These are phyloP conservation scores for Asobara japonica DNA, from an alignment of 1,140 invertebrate genomes.

Conservation along the genomic window DNA sequence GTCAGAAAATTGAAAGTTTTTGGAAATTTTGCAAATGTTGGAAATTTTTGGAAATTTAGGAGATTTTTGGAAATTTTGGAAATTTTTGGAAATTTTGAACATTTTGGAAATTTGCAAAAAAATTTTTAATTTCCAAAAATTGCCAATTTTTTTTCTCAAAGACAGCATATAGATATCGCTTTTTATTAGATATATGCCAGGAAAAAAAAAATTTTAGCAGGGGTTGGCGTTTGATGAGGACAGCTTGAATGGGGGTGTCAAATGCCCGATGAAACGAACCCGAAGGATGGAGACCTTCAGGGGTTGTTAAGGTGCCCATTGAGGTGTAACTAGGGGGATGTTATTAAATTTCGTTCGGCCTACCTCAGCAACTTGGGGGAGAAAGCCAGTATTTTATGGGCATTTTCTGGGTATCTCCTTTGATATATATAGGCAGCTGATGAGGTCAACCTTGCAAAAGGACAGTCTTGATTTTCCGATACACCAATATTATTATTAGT, in stretches of 20 bases:
- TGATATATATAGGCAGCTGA: neutral
- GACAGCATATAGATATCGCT: too few relatives aligned
- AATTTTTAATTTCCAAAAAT: too few relatives aligned
- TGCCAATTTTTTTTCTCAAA: too few relatives aligned
- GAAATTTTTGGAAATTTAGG: too few relatives aligned
- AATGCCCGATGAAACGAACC: slow-evolving; percentile 22
- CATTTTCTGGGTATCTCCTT: slow-evolving; percentile 41
- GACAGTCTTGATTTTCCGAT: too few relatives aligned
- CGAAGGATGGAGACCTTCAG: slow-evolving; percentile 43
- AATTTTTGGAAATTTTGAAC: too few relatives aligned
- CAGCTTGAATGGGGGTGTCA: slow-evolving; percentile 33
- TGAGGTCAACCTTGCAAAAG: too few relatives aligned
- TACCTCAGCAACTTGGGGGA: slow-evolving; percentile 47
- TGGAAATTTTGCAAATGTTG: too few relatives aligned
- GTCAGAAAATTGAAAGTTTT: too few relatives aligned
- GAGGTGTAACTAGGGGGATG: slow-evolving; percentile 68
- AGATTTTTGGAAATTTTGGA: too few relatives aligned
- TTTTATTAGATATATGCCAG: slow-evolving; percentile 62
- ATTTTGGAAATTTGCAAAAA: too few relatives aligned
- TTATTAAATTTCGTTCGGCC: slow-evolving; percentile 68
- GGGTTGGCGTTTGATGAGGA: slow-evolving; percentile 53
- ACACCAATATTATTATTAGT: too few relatives aligned
- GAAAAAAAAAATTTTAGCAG: neutral
- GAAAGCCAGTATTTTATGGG: slow-evolving; percentile 58
- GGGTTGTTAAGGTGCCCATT: slow-evolving; percentile 68